Base-by-base conservation (phyloP, 2,113 vertebrate genomes). In the Mola mola region DNA sequence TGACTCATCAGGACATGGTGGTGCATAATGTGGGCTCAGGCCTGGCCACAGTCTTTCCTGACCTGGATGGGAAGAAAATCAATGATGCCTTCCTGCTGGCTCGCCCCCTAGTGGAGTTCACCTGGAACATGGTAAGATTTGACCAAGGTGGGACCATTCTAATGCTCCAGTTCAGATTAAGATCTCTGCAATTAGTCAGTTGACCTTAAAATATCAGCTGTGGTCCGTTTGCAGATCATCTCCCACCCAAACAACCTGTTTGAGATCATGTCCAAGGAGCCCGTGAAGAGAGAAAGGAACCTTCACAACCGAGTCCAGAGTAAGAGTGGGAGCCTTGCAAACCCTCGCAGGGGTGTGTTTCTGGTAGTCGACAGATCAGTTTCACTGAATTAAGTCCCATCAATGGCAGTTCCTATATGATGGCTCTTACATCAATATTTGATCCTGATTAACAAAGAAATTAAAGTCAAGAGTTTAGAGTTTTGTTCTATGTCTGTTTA, bases 161-260 rank as follows among this genome's bases (percentile, higher is more conserved):
- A 26, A 20, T 10, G 1, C 19, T 40, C 6, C 17, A 17, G 1
- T 36, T 37, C 11, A 49, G 26, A n/a, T 42, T 10, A 34, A 34
- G 15, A 6, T 41, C 3, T 17, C 38, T 17, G 38, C 16, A 8
- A 41, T 3, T 4, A 15, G n/a, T 8, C 6, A 1, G 8, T 19
- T 4, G 10, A 4, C 8, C 3, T 36, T 10, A 36, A 41, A 19
- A 41, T 8, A 19, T 41, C 17, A 17, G 8, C 38, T 41, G 17
- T 25, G 36, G 56, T 81, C 13, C 56, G 12, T 33, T 1, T 34
- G 13, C 78, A 92, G 90, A 91, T 93, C 34, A 92, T 90, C 67
- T 93, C 91, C 12, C 89, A 91, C 41, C 92, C 90, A 47, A 92
- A 93, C 84, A 93, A 92, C 57, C 77, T 92, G 69, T 93, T 92